phyloP scores from a whole-genome alignment of 1,140 invertebrate species.

The Brachionus asplanchnoidis region DNA sequence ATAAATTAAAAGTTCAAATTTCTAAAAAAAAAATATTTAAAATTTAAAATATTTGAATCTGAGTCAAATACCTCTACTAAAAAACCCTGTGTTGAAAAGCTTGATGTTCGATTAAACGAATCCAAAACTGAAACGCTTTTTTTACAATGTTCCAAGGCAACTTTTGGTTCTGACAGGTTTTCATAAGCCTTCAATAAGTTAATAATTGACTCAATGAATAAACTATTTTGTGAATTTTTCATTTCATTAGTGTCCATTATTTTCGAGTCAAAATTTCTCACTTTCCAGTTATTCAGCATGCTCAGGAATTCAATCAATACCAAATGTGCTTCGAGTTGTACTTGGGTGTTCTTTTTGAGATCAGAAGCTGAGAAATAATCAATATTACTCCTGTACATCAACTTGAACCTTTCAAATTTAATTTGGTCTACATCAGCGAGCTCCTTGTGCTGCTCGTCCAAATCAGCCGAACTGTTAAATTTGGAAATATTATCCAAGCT shows the following conservation, averaged over 20 bases:
- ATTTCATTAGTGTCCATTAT: neutral
- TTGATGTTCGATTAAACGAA: neutral
- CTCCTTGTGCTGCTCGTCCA: neutral
- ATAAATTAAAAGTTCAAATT: constrained; percentile 22
- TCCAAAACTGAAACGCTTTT: neutral
- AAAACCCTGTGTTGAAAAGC: neutral
- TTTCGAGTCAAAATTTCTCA: neutral
- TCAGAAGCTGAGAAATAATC: constrained; percentile 5
- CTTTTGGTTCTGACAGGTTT: neutral
- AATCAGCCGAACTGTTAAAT: neutral
- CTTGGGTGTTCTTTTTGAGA: neutral
- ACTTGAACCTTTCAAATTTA: neutral
- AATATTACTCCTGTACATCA: neutral
- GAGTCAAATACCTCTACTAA: neutral
- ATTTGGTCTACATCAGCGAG: constrained; percentile 12
- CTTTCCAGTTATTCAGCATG: constrained; percentile 21
- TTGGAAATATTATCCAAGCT: neutral
- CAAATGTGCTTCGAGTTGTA: neutral
- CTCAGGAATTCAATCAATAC: neutral
- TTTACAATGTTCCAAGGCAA: neutral
- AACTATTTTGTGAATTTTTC: neutral
- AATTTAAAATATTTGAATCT: neutral
- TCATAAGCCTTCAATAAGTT: neutral
- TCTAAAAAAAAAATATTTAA: neutral
- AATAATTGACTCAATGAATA: neutral